These are phyloP conservation scores for Bombus consobrinus DNA, from an alignment of 1,140 invertebrate species.

Conservation along the genomic window DNA sequence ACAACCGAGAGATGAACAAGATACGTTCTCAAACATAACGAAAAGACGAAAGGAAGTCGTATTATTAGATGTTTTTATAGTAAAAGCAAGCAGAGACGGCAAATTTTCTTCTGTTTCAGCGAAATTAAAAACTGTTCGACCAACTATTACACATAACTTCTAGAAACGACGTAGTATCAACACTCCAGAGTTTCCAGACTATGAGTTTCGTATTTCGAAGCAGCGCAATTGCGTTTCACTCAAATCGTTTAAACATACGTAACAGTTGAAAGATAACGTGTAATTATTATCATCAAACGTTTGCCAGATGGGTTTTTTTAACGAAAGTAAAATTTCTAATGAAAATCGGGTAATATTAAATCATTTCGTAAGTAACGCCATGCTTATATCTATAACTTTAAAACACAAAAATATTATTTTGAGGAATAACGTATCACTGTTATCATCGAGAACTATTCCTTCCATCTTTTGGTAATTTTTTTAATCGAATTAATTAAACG, in stretches of 20 bases:
- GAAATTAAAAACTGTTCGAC: conserved; percentile 4
- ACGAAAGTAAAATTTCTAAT: too few species aligned
- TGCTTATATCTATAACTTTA: too few species aligned
- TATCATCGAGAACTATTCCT: too few species aligned
- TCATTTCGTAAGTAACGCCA: too few species aligned
- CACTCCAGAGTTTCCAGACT: conserved; percentile 13
- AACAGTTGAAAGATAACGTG: neutral
- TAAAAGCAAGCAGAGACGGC: neutral
- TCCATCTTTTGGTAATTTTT: too few species aligned
- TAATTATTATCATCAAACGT: too few species aligned
- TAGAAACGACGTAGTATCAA: neutral
- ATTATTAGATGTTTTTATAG: neutral
- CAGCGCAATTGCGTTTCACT: neutral
- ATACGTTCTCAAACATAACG: neutral
- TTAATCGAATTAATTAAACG: too few species aligned
- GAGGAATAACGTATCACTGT: too few species aligned
- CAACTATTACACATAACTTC: neutral
- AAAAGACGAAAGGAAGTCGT: neutral
- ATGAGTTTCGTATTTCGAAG: neutral
- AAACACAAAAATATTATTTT: too few species aligned
- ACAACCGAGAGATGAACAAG: neutral
- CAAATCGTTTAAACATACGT: neutral
- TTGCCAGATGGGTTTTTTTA: too few species aligned
- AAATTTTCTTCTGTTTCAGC: neutral
- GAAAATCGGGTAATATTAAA: too few species aligned